These are phyloP conservation scores for Dicranocentrus wangi DNA, from an alignment of 2,888 invertebrate species.

Conservation along the genomic window DNA sequence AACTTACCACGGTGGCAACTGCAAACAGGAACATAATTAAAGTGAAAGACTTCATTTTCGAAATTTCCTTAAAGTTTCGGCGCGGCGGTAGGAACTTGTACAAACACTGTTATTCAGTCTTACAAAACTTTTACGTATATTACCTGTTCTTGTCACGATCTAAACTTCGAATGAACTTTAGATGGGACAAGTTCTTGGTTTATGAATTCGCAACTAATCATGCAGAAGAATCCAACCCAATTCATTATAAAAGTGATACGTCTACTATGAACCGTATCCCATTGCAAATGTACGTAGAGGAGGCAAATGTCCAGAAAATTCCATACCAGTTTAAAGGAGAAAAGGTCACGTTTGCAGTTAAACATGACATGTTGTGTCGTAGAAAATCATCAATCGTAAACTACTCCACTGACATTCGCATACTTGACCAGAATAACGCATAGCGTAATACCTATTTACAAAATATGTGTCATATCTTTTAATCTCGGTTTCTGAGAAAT, in stretches of 20 bases:
- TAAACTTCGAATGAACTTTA: slow-evolving; percentile 1
- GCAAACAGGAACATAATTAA: not conserved
- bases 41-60: slow-evolving; percentile 14
- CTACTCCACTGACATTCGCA: no score
- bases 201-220: not conserved
- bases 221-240: not conserved
- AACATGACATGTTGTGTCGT: slow-evolving; percentile 2
- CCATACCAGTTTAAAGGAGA: slow-evolving; percentile 26
- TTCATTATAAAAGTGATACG: not conserved
- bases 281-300: no score
- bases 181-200: not conserved
- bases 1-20: slow-evolving; percentile 8
- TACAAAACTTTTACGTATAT: not conserved
- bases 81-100: not conserved
- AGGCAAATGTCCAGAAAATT: slow-evolving; percentile 47
- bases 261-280: slow-evolving; percentile 4
- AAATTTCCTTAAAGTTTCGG: not conserved
- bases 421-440: no score
- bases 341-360: slow-evolving; percentile 52
- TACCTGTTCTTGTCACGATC: not conserved
- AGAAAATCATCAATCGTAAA: no score
- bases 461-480: no score
- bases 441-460: no score
- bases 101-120: not conserved
- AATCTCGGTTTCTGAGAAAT: no score